These are phyloP conservation scores for Cyprinodon tularosa DNA, from an alignment of 2,113 vertebrate genomes.

Conservation along the genomic window DNA sequence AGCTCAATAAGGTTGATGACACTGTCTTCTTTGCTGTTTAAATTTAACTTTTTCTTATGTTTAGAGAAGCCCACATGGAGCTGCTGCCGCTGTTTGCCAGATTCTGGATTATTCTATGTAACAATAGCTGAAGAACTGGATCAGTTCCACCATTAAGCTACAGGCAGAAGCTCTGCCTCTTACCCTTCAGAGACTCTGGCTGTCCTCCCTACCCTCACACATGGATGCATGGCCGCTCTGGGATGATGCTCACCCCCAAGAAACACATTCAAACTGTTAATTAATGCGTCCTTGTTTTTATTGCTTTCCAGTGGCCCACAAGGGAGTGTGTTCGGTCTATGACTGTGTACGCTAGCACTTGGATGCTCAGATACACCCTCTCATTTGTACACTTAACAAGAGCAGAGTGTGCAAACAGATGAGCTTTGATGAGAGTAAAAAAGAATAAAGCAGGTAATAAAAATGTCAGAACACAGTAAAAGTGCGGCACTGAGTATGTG, in stretches of 20 bases:
- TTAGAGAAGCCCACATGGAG: conserved; percentile 70
- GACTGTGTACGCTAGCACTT: conserved; percentile 19
- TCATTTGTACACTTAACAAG: conserved; percentile 45
- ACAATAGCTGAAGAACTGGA: conserved; percentile 66
- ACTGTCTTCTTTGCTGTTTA: conserved; percentile 34
- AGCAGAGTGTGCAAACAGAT: conserved; percentile 41
- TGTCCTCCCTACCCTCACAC: conserved; percentile 40
- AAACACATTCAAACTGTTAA: conserved; percentile 63
- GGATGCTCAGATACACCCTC: conserved; percentile 12
- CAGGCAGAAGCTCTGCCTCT: conserved; percentile 54
- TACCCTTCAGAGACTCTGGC: conserved; percentile 59
- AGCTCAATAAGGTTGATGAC: conserved; percentile 17
- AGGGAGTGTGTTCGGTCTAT: conserved; percentile 41
- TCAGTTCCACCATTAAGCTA: conserved; percentile 30
- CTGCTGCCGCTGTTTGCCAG: conserved; percentile 51
- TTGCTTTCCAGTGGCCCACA: conserved; percentile 54
- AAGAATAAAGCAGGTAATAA: conserved; percentile 48
- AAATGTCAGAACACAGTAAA: conserved; percentile 29
- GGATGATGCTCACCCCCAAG: conserved; percentile 39
- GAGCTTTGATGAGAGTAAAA: conserved; percentile 47
- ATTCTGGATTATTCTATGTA: conserved; percentile 65
- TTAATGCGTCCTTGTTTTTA: conserved; percentile 74
- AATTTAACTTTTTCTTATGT: conserved; percentile 58
- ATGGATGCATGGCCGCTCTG: conserved; percentile 46
- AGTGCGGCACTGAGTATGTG: conserved; percentile 14